phyloP scores from a whole-genome alignment of 2,113 vertebrate species.

The Thalassarche chlororhynchos region DNA sequence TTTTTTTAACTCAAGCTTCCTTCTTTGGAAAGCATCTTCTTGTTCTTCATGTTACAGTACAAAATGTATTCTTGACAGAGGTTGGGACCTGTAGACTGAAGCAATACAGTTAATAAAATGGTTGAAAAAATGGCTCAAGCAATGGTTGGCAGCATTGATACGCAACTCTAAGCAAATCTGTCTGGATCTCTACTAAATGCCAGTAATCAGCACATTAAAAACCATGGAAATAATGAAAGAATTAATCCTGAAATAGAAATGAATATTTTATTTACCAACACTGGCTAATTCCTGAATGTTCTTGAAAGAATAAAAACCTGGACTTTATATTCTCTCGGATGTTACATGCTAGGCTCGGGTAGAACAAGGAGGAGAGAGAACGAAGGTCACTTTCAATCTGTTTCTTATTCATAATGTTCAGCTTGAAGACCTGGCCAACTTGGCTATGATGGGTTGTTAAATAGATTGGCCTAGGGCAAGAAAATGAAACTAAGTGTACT shows the following conservation, averaged over 20 bases:
- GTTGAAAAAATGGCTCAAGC: neutral
- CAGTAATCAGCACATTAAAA: neutral
- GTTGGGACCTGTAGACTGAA: neutral
- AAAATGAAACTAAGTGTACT: conserved; percentile 15
- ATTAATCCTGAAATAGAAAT: neutral
- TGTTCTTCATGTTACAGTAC: neutral
- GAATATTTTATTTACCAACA: neutral
- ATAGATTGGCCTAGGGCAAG: conserved; percentile 44
- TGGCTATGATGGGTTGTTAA: conserved; percentile 3
- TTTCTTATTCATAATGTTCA: neutral
- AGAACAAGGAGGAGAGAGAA: neutral
- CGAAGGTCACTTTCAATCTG: conserved; percentile 18
- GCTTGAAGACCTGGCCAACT: neutral
- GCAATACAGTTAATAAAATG: neutral
- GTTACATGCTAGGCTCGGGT: neutral
- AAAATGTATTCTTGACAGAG: neutral
- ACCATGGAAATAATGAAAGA: neutral
- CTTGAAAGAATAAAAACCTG: neutral
- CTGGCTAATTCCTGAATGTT: neutral
- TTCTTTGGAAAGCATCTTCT: neutral
- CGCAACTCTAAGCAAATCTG: neutral
- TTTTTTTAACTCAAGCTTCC: neutral
- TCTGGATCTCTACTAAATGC: neutral
- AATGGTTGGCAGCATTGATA: neutral
- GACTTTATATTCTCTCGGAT: neutral